A percentile compares a stretch with the other conserved stretches of the same genome.
These are phyloP conservation scores for Lucinisca nassula DNA, from an alignment of 2,888 invertebrate species.

Conservation along the genomic window DNA sequence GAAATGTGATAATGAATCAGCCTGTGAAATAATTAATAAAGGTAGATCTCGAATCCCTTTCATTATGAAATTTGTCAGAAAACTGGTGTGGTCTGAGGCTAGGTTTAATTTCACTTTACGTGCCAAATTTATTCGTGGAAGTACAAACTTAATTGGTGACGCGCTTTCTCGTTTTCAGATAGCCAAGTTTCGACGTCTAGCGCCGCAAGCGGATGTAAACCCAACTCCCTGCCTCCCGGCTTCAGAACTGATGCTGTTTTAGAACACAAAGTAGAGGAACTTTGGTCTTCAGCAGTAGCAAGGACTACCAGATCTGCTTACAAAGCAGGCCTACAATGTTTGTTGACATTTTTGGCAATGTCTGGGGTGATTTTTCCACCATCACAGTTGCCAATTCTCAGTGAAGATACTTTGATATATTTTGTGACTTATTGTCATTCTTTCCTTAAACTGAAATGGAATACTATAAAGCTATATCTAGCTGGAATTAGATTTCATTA, in stretches of 20 bases:
- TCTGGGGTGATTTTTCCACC: neutral
- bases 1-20: conserved; percentile 48
- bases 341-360: conserved; percentile 7
- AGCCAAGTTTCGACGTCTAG: neutral
- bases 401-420: neutral
- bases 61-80: conserved; percentile 40
- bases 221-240: neutral
- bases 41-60: conserved; percentile 25
- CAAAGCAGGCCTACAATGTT: neutral
- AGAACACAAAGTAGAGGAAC: neutral
- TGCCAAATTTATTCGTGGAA: neutral
- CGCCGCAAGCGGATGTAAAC: neutral
- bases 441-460: neutral
- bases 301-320: neutral
- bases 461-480: conserved; percentile 28
- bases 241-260: conserved; percentile 8
- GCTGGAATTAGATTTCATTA: conserved; percentile 14
- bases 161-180: neutral
- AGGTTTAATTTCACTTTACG: neutral
- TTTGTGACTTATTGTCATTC: conserved; percentile 14
- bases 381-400: neutral
- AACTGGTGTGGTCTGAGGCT: neutral
- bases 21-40: conserved; percentile 44
- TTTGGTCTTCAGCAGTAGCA: neutral
- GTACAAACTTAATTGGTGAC: neutral